Conservation (phyloP, 53 echinoderm and acorn worm species). For the Crossaster papposus region DNA sequence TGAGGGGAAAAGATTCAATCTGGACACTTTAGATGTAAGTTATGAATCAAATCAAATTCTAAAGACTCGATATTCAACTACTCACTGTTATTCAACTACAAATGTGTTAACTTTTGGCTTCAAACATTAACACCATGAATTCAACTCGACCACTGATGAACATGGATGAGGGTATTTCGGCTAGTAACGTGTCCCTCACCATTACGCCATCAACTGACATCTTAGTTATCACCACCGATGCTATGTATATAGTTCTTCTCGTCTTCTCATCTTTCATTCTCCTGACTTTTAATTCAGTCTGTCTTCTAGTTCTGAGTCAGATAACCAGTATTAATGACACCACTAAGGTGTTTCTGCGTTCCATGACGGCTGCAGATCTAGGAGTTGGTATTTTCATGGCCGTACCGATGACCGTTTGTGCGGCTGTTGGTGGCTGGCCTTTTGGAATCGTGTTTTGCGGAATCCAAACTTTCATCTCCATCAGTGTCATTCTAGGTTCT, state of each 20-base stretch:
- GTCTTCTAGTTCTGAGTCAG: constrained; percentile 1
- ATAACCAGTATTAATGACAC: constrained; percentile 34
- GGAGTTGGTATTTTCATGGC: constrained; percentile 29
- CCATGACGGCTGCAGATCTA: constrained; percentile 23
- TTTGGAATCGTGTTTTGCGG: constrained; percentile 13
- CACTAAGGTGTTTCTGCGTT: constrained; percentile 40
- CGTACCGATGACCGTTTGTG: constrained; percentile 8
- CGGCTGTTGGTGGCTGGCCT: neutral
- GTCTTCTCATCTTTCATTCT: neutral
- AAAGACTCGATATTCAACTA: neutral
- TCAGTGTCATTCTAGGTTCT: neutral
- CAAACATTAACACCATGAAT: constrained; percentile 7
- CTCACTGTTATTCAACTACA: neutral
- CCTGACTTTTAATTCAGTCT: constrained; percentile 3
- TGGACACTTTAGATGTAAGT: too few relatives aligned
- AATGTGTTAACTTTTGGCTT: neutral
- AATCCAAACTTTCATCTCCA: neutral
- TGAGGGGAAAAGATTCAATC: too few relatives aligned
- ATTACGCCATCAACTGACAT: neutral
- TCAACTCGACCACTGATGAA: neutral
- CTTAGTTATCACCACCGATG: neutral
- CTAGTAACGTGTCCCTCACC: too few relatives aligned
- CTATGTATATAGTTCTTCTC: neutral
- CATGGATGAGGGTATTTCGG: neutral
- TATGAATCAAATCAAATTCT: too few relatives aligned